Percentiles rank a stretch among this genome's conserved stretches.
Conservation (phyloP, 2,888 invertebrate species). For the Caenorhabditis macrosperma region DNA sequence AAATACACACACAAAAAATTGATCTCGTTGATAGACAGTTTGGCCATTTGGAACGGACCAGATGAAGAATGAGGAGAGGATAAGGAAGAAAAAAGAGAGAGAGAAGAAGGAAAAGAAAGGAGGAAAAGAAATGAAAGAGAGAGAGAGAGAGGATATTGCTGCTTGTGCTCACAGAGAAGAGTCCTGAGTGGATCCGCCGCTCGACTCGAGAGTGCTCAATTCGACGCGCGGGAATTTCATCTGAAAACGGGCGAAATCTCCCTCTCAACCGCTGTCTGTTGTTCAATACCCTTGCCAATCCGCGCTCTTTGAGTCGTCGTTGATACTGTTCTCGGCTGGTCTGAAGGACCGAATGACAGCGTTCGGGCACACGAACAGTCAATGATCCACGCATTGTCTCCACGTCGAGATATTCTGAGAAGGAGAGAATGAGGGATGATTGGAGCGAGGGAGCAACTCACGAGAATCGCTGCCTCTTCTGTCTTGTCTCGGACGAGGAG, state of each 20-base stretch:
- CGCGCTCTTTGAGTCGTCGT: conserved; percentile 63
- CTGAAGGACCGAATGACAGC: conserved; percentile 70
- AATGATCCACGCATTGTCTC: conserved; percentile 63
- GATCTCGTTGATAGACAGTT: conserved; percentile 32
- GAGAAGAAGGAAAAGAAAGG: background rate
- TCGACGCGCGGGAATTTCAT: conserved; percentile 68
- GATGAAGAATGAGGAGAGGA: conserved; percentile 3
- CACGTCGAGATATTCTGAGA: conserved; percentile 65
- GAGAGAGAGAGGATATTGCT: background rate
- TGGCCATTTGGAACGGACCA: conserved; percentile 29
- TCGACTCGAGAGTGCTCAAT: conserved; percentile 61
- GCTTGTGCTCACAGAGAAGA: conserved; percentile 27
- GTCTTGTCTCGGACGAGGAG: conserved; percentile 58
- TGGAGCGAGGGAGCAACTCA: conserved; percentile 22
- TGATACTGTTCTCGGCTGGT: conserved; percentile 70
- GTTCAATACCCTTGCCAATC: conserved; percentile 52
- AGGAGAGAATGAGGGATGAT: background rate
- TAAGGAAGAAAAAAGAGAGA: background rate
- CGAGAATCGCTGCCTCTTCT: conserved; percentile 67
- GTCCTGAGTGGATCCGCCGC: conserved; percentile 59
- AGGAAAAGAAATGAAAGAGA: conserved; percentile 4
- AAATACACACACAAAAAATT: conserved; percentile 17
- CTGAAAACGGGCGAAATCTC: conserved; percentile 22
- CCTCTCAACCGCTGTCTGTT: background rate
- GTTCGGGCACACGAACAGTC: conserved; percentile 66